Evolutionary conservation across 1,140 invertebrate genomes (phyloP).

Genomic region (Hycleus phaleratus): DNA sequence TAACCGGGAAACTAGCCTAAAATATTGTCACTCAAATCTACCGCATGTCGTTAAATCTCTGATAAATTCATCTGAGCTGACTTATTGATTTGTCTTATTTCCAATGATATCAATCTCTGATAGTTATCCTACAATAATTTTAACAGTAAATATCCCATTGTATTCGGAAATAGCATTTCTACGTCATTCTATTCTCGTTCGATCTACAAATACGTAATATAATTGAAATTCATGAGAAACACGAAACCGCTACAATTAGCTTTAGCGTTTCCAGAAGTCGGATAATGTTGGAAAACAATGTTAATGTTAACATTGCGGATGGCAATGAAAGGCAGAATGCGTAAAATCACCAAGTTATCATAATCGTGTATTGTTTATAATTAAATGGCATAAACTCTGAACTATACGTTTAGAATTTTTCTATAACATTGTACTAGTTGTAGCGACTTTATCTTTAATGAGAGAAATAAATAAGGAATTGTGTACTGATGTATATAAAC

Average conservation of each 20-base stretch:
- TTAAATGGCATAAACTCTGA: conserved; percentile 9
- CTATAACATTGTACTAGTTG: no score
- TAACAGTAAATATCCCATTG: no score
- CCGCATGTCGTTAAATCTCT: no score
- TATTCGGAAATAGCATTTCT: neutral
- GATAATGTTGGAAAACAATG: neutral
- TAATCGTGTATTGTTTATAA: conserved; percentile 1
- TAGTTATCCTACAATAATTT: no score
- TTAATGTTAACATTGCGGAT: neutral
- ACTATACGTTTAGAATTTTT: neutral
- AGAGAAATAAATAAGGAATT: no score
- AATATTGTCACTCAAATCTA: no score
- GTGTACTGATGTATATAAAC: no score
- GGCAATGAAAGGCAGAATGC: neutral
- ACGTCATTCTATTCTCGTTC: neutral
- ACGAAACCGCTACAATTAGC: conserved; percentile 8
- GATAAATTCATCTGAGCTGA: no score
- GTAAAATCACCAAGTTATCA: neutral
- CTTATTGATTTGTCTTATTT: no score
- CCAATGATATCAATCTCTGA: no score
- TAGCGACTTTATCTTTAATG: no score
- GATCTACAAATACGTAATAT: neutral
- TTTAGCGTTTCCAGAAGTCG: neutral
- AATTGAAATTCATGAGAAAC: conserved; percentile 10
- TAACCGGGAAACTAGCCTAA: no score